A percentile compares a stretch with the other conserved stretches of the same genome.
These are phyloP conservation scores for Acipenser oxyrinchus DNA, from an alignment of 2,797 vertebrate genomes.

Conservation along the genomic window DNA sequence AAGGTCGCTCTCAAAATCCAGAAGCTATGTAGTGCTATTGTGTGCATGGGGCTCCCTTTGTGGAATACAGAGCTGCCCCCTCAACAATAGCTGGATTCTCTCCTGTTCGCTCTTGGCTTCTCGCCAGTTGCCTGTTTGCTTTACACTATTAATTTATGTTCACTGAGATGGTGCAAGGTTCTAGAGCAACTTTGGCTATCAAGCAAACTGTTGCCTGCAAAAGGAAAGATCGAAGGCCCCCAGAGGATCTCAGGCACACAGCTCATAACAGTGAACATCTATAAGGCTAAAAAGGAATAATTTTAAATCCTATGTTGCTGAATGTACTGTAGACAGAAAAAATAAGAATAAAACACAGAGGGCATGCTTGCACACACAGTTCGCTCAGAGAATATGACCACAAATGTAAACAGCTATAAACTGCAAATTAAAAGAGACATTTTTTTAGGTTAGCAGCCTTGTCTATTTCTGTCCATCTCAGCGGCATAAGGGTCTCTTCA, in stretches of 20 bases:
- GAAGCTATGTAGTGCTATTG: constrained; percentile 61
- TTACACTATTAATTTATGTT: constrained; percentile 88
- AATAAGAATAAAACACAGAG: too few species aligned
- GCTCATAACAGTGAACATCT: constrained; percentile 59
- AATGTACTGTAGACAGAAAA: too few species aligned
- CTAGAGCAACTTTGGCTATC: constrained; percentile 74
- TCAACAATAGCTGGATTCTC: constrained; percentile 74
- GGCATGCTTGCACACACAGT: neutral
- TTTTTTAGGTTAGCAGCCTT: neutral
- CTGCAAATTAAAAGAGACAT: constrained; percentile 7
- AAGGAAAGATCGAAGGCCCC: constrained; percentile 55
- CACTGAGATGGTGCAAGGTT: constrained; percentile 82
- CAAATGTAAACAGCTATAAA: constrained; percentile 8
- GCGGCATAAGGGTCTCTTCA: neutral
- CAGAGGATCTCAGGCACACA: constrained; percentile 61
- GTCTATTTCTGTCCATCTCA: neutral
- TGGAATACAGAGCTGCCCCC: constrained; percentile 63
- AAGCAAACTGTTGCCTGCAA: constrained; percentile 63
- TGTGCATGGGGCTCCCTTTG: constrained; percentile 62
- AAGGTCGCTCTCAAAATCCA: constrained; percentile 55
- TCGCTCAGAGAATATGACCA: constrained; percentile 1
- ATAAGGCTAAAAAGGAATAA: constrained; percentile 71
- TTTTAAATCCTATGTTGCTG: constrained; percentile 43
- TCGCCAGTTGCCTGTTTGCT: constrained; percentile 80
- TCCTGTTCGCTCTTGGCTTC: constrained; percentile 65